Conservation (phyloP, 2,113 vertebrate genomes). For the Dipodomys merriami region DNA sequence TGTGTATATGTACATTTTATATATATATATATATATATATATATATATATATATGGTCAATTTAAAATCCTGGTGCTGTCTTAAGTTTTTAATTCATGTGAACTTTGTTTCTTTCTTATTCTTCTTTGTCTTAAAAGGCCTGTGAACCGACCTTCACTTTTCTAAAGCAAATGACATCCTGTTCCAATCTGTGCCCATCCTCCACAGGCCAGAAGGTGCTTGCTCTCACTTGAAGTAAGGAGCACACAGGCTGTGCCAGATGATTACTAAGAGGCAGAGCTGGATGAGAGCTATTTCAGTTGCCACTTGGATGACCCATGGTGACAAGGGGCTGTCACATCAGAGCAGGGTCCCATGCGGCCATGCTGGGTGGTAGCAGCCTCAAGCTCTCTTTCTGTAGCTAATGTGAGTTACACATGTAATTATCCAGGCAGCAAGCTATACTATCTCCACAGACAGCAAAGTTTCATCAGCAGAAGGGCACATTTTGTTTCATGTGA, state of each 20-base stretch:
- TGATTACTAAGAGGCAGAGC: constrained; percentile 26
- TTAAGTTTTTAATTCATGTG: constrained; percentile 32
- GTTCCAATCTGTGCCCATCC: constrained; percentile 14
- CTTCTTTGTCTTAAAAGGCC: neutral
- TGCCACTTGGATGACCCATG: constrained; percentile 24
- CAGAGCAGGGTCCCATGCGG: neutral
- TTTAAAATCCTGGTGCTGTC: neutral
- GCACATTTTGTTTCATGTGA: constrained; percentile 61
- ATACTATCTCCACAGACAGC: constrained; percentile 62
- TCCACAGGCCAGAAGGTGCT: neutral
- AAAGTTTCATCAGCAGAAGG: constrained; percentile 66
- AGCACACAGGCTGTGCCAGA: neutral
- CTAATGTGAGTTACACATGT: constrained; percentile 68
- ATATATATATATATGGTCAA: neutral
- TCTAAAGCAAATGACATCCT: constrained; percentile 13
- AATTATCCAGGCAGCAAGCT: constrained; percentile 63
- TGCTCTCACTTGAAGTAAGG: neutral
- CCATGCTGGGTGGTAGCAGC: neutral
- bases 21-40: neutral
- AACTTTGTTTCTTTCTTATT: constrained; percentile 10
- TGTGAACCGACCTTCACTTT: constrained; percentile 53
- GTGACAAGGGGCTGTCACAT: constrained; percentile 9
- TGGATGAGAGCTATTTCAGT: constrained; percentile 36
- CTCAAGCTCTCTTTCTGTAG: neutral
- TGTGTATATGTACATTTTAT: neutral